Base-by-base conservation (phyloP, 2,113 vertebrate species). In the Sinocyclocheilus rhinocerous region DNA sequence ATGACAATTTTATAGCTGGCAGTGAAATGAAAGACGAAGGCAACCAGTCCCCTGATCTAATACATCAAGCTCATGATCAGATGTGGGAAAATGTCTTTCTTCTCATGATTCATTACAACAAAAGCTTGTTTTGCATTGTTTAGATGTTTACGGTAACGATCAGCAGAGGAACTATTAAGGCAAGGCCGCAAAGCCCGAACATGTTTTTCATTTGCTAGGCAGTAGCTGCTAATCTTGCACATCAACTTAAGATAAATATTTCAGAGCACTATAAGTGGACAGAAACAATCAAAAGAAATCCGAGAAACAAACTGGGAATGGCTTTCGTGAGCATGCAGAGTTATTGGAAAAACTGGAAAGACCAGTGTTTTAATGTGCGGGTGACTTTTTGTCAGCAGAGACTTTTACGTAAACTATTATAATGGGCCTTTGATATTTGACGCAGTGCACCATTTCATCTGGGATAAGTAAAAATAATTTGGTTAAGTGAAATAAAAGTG, bases 331-430 rank as follows among this genome's bases (percentile, higher is more conserved):
- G 13, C 45, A 77, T 72, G 26, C 13, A 5, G 80, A 81, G 18
- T 55, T 50, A 52, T 61, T 36, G 73, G 87, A 88, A 87, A 88
- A 87, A 91, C 81, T 84, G 22, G 33, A 79, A 88, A 89, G 26
- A n/a, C 57, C 52, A 42, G 76, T 85, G 18, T 84, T 89, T 85
- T 85, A 70, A 84, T 77, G 70, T 55, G 75, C 3, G 24, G 24
- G 24, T 55, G 75, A 48, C 48, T 76, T 76, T 70, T 76, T 52
- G 22, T 52, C 11, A 48, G 15, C 20, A 24, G 39, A 75, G 4
- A 42, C 39, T 29, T 26, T 24, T 52, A 52, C 13, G 12, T 29
- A 76, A 48, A 75, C 36, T 42, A 42, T 72, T 39, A 72, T 22
- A 75, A 12, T 48, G 72, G 13, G 11, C 13, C 42, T 75, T 48